Conservation (phyloP, 2,888 invertebrate species). For the Chrysolina haemoptera region DNA sequence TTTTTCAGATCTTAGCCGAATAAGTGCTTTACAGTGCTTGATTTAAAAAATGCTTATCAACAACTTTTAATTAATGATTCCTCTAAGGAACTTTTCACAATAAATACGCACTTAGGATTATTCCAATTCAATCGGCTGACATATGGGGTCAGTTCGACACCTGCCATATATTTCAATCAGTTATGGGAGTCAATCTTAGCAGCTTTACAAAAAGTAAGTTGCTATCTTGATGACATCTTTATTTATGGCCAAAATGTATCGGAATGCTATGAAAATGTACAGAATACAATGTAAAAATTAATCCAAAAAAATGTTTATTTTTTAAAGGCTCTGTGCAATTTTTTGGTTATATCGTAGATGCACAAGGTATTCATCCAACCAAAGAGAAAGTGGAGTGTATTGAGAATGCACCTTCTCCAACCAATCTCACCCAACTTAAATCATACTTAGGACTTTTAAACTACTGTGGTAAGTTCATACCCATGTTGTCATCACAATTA, state of each 20-base stretch:
- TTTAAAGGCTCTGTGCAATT: slow-evolving; percentile 51
- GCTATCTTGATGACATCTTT: slow-evolving; percentile 56
- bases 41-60: slow-evolving; percentile 24
- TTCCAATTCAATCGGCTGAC: slow-evolving; percentile 42
- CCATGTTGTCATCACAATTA: slow-evolving; percentile 47
- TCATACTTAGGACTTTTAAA: slow-evolving; percentile 34
- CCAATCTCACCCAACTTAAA: slow-evolving; percentile 34
- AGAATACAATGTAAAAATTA: slow-evolving; percentile 52
- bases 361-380: slow-evolving; percentile 38
- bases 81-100: not conserved
- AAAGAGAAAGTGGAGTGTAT: slow-evolving; percentile 35
- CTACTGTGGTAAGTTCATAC: slow-evolving; percentile 41
- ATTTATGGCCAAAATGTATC: slow-evolving; percentile 42
- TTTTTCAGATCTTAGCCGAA: slow-evolving; percentile 16
- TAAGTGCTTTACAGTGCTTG: slow-evolving; percentile 13
- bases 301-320: slow-evolving; percentile 53
- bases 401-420: slow-evolving; percentile 32
- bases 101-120: slow-evolving; percentile 42
- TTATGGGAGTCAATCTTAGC: slow-evolving; percentile 49
- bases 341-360: slow-evolving; percentile 51
- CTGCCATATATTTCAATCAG: slow-evolving; percentile 55
- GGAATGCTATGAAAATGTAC: slow-evolving; percentile 36
- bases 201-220: slow-evolving; percentile 36
- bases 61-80: not conserved
- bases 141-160: slow-evolving; percentile 49